Evolutionary conservation across 2,113 vertebrate genomes (phyloP).

Genomic region (Ursus arctos): DNA sequence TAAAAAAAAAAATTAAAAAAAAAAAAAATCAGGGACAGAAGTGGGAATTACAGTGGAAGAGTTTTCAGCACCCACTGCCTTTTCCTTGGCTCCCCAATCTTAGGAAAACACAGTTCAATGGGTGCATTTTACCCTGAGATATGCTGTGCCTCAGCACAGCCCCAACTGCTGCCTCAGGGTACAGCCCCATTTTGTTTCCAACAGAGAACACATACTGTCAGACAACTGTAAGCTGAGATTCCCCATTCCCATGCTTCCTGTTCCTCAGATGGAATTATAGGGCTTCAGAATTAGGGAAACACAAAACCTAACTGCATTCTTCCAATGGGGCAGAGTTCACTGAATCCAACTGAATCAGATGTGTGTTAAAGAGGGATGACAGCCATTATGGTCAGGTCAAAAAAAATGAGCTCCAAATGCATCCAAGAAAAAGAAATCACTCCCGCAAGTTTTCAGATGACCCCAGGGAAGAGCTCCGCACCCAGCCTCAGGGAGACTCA

Average conservation of each 20-base stretch:
- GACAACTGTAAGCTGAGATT: background rate
- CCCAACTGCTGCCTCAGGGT: background rate
- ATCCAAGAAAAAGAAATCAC: conserved; percentile 49
- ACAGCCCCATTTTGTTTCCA: background rate
- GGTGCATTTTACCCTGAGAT: background rate
- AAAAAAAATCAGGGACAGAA: background rate
- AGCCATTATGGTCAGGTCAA: conserved; percentile 3
- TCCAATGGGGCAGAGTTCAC: background rate
- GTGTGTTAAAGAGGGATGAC: background rate
- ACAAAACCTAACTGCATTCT: background rate
- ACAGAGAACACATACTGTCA: background rate
- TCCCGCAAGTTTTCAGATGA: conserved; percentile 31
- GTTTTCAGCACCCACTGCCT: background rate
- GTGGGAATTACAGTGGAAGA: background rate
- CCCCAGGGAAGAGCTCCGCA: background rate
- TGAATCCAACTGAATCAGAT: background rate
- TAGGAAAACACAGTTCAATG: background rate
- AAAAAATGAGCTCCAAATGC: background rate
- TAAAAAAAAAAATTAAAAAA: background rate
- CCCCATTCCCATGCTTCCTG: background rate
- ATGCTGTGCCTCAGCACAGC: background rate
- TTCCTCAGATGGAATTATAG: background rate
- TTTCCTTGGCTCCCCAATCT: background rate
- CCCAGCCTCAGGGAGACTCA: conserved; percentile 22
- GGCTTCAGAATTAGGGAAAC: background rate